Conservation (phyloP, 2,113 vertebrate species). For the Ia io region DNA sequence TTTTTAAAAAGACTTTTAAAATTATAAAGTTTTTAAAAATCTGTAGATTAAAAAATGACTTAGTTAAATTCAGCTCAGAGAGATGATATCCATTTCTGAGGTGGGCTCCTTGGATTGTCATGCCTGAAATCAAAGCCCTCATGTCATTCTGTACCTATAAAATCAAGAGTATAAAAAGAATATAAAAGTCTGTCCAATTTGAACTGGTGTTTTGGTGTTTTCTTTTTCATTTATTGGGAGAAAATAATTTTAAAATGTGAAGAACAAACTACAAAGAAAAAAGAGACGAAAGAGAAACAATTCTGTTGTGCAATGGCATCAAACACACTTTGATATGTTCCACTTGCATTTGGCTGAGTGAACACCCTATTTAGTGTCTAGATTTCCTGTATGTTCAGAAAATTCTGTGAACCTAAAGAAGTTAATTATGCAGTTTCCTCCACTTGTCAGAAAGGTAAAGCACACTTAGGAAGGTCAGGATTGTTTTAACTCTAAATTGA, state of each 20-base stretch:
- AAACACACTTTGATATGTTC: not conserved
- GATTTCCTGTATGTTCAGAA: not conserved
- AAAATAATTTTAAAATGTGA: constrained; percentile 1
- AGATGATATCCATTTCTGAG: not conserved
- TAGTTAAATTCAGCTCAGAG: not conserved
- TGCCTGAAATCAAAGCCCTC: not conserved
- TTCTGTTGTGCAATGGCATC: not conserved
- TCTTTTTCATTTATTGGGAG: not conserved
- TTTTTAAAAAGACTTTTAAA: not conserved
- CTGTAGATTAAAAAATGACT: not conserved
- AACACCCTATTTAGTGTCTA: not conserved
- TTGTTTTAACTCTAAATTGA: constrained; percentile 48
- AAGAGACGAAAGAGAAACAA: not conserved
- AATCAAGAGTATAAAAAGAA: not conserved
- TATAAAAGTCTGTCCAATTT: not conserved
- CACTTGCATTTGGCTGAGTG: not conserved
- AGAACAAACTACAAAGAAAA: not conserved
- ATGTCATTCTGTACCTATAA: not conserved
- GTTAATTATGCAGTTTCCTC: not conserved
- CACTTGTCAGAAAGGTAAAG: constrained; percentile 43
- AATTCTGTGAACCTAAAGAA: constrained; percentile 41
- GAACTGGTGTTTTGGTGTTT: not conserved
- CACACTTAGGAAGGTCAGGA: constrained; percentile 23
- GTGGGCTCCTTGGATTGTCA: not conserved
- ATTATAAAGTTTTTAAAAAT: not conserved